A percentile compares a stretch with the other conserved stretches of the same genome.
Evolutionary conservation across 2,113 vertebrate genomes (phyloP).

Genomic region (Amblyornis subalaris): DNA sequence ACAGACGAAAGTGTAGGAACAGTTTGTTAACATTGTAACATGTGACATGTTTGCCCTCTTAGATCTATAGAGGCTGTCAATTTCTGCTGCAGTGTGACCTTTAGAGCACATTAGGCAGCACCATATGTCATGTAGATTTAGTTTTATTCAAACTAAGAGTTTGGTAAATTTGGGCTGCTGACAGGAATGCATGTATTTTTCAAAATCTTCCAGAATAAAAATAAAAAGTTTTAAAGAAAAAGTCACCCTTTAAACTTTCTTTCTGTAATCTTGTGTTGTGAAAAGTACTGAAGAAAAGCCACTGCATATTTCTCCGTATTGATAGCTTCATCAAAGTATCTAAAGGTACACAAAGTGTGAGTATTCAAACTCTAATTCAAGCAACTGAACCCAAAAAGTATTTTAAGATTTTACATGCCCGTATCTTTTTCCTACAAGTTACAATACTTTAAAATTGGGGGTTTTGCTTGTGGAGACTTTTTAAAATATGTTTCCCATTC

Average conservation of each 20-base stretch:
- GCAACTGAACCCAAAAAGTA: not conserved
- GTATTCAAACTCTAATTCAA: not conserved
- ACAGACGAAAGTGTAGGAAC: not conserved
- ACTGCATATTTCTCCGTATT: not conserved
- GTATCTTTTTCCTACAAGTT: not conserved
- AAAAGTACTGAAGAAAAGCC: not conserved
- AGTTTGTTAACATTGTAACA: not conserved
- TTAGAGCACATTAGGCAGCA: conserved; percentile 23
- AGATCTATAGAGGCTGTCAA: conserved; percentile 19
- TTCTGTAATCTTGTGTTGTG: not conserved
- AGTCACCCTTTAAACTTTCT: not conserved
- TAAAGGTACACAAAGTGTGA: not conserved
- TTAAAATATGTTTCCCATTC: not conserved
- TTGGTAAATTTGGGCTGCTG: not conserved
- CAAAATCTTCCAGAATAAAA: not conserved
- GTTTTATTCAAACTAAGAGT: not conserved
- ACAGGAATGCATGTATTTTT: not conserved
- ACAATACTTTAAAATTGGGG: not conserved
- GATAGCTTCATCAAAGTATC: not conserved
- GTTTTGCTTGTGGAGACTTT: not conserved
- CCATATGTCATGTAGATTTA: not conserved
- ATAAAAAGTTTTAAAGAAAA: not conserved
- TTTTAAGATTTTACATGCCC: not conserved
- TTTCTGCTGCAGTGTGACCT: conserved; percentile 26
- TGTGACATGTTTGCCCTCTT: not conserved